A percentile compares a stretch with the other conserved stretches of the same genome.
Conservation (phyloP, 2,888 invertebrate species). For the Oscheius sp. region DNA sequence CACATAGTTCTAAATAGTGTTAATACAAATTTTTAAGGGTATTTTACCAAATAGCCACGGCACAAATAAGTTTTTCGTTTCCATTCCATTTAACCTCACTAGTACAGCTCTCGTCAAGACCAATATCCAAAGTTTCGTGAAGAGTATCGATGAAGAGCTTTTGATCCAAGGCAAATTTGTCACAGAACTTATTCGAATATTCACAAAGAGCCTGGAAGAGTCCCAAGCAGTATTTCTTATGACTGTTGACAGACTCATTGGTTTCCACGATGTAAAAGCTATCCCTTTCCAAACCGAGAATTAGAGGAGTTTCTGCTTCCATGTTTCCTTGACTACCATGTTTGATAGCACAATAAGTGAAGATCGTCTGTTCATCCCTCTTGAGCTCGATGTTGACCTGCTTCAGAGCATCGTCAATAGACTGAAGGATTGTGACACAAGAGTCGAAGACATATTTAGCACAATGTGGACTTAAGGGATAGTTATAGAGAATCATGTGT, state of each 20-base stretch:
- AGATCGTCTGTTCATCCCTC: background rate
- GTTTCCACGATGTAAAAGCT: background rate
- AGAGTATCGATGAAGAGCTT: background rate
- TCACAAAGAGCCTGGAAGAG: conserved; percentile 9
- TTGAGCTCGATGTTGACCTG: conserved; percentile 12
- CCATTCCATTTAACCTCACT: background rate
- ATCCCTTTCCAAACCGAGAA: background rate
- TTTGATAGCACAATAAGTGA: background rate
- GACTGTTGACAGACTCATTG: background rate
- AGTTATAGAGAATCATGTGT: conserved; percentile 24
- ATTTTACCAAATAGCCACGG: background rate
- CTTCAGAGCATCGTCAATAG: background rate
- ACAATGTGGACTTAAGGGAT: conserved; percentile 27
- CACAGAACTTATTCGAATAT: background rate
- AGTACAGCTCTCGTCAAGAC: background rate
- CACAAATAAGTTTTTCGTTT: conserved; percentile 4
- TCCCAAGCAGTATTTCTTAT: background rate
- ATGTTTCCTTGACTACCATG: background rate
- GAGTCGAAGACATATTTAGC: conserved; percentile 3
- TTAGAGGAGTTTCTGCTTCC: background rate
- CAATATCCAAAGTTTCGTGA: background rate
- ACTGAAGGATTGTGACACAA: background rate
- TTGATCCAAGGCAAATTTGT: background rate
- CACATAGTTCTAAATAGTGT: no score
- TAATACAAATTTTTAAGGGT: no score